These are phyloP conservation scores for Oncorhynchus mykiss DNA, from an alignment of 2,113 vertebrate genomes.

Conservation along the genomic window DNA sequence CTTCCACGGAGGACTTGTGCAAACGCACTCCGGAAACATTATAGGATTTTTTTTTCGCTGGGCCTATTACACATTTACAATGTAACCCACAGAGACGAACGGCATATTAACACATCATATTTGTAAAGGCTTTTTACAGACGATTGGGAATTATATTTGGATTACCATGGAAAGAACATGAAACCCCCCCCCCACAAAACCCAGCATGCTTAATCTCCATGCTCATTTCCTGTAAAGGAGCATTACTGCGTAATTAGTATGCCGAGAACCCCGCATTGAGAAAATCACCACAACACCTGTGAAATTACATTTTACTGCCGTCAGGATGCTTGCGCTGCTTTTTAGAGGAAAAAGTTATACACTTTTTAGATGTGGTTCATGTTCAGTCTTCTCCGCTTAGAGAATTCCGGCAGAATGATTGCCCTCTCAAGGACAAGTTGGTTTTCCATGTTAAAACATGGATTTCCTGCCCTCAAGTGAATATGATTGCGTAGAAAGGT, in stretches of 20 bases:
- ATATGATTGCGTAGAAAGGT: neutral
- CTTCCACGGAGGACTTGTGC: neutral
- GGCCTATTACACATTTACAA: conserved; percentile 3
- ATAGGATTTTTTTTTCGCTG: neutral
- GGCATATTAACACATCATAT: conserved; percentile 13
- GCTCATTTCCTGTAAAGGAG: conserved; percentile 26
- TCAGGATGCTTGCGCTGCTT: conserved; percentile 3
- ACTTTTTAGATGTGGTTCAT: neutral
- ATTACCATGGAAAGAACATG: conserved; percentile 46
- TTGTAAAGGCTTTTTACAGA: conserved; percentile 6
- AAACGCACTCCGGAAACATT: neutral
- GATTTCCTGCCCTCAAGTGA: neutral
- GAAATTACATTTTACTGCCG: conserved; percentile 34
- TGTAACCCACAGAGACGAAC: conserved; percentile 15
- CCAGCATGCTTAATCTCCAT: conserved; percentile 32
- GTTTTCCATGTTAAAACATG: neutral
- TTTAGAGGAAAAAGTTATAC: neutral
- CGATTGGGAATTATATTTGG: conserved; percentile 33
- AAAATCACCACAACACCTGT: conserved; percentile 38
- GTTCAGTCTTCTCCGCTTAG: neutral
- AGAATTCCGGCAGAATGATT: neutral
- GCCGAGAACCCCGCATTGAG: neutral
- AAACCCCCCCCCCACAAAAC: conserved; percentile 31
- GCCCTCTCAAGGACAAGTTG: no score
- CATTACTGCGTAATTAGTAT: conserved; percentile 40